phyloP scores from a whole-genome alignment of 1,140 invertebrate species.

The Drosophila rhopaloa region DNA sequence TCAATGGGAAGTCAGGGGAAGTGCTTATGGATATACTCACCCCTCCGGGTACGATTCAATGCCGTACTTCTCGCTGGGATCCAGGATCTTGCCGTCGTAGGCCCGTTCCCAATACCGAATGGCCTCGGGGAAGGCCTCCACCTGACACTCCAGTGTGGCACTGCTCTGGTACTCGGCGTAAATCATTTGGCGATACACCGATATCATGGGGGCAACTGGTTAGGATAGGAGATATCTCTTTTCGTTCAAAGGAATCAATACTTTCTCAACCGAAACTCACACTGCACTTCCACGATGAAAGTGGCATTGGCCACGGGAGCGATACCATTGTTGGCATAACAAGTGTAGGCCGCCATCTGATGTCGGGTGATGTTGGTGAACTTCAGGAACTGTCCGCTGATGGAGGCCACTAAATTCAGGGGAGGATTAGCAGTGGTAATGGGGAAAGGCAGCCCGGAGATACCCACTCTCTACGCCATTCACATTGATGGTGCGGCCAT shows the following conservation, averaged over 20 bases:
- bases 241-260: no score
- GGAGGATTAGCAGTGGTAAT: background rate
- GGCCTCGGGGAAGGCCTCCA: slow-evolving; percentile 94
- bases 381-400: slow-evolving; percentile 90
- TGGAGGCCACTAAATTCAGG: slow-evolving; percentile 86
- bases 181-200: slow-evolving; percentile 90
- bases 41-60: slow-evolving; percentile 87
- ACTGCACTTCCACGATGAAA: slow-evolving; percentile 93
- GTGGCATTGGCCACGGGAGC: slow-evolving; percentile 92
- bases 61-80: slow-evolving; percentile 89
- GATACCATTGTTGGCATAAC: slow-evolving; percentile 95
- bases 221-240: no score
- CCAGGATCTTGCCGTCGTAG: slow-evolving; percentile 90
- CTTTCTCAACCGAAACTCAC: slow-evolving; percentile 87
- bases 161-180: slow-evolving; percentile 89
- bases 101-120: slow-evolving; percentile 93
- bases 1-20: background rate
- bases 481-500: slow-evolving; percentile 87
- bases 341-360: slow-evolving; percentile 94
- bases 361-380: slow-evolving; percentile 92
- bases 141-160: slow-evolving; percentile 92
- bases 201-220: slow-evolving; percentile 92
- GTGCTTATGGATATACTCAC: slow-evolving; percentile 42
- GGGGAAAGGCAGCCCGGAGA: no score
- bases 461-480: slow-evolving; percentile 84